Percentiles rank a stretch among this genome's conserved stretches.
phyloP scores from a whole-genome alignment of 2,113 vertebrate species.

The Cnemophilus loriae region DNA sequence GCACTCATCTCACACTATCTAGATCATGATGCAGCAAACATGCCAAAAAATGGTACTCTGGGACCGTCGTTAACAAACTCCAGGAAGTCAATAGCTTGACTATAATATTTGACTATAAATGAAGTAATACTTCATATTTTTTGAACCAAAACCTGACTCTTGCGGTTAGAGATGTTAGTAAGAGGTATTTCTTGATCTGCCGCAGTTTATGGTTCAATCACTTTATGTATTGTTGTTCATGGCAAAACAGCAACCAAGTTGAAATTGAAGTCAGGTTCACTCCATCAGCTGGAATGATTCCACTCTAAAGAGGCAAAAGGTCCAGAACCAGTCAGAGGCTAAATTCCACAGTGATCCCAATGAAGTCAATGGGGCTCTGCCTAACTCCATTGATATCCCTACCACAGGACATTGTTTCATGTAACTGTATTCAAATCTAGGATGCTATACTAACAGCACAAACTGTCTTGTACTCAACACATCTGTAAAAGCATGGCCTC shows the following conservation, averaged over 20 bases:
- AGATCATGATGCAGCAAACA: neutral
- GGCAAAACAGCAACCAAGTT: neutral
- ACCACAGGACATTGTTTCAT: neutral
- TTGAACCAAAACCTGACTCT: neutral
- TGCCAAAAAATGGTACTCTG: neutral
- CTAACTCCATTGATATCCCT: neutral
- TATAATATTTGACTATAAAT: too few relatives aligned
- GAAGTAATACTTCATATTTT: too few relatives aligned
- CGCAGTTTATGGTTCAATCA: neutral
- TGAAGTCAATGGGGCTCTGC: conserved; percentile 40
- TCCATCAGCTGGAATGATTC: neutral
- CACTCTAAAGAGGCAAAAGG: neutral
- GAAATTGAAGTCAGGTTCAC: neutral
- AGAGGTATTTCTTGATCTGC: neutral
- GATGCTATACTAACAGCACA: neutral
- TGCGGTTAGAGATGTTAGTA: neutral
- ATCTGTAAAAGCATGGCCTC: neutral
- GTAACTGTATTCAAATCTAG: neutral
- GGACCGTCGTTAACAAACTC: neutral
- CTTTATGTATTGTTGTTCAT: neutral
- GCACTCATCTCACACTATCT: neutral
- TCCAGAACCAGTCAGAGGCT: neutral
- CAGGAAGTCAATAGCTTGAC: neutral
- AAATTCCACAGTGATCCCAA: conserved; percentile 10
- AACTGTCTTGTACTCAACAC: neutral